Evolutionary conservation across 2,113 vertebrate species (phyloP), one percentile per base, ranked within the genome.

Genomic region (Raja brachyura): DNA sequence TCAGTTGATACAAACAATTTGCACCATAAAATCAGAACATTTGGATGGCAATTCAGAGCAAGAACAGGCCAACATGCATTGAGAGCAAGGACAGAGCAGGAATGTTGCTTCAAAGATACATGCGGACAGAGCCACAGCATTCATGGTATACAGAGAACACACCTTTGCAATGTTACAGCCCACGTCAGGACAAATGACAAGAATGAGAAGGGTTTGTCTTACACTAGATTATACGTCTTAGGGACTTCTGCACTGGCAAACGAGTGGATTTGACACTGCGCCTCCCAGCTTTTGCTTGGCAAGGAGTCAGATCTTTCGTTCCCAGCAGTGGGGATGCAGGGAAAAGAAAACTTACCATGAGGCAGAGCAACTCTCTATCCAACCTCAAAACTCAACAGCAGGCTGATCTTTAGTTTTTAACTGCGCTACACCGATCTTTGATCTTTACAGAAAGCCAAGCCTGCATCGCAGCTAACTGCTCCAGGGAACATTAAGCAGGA

Each of bases 141-240:
- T 95, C 96, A 97, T 95, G 97, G 95, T 94, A 95, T 95, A 96
- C 93, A 96, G 95, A 96, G 95, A 95, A 94, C 94, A 66, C 95
- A 39, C 88, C 48, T 10, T 22, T 79, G 33, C 77, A 95, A 76
- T 93, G 78, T 79, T 92, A 93, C 94, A 94, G 94, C 93, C 90
- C 61, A 16, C 95, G 94, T 70, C 74, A 96, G 94, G 97, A 97
- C 96, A 97, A 97, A 98, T 95, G 96, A 97, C 97, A 97, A 97
- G 94, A 95, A 97, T 96, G 96, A 97, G 96, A 96, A 96, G 96
- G 96, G 97, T 66, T 68, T 68, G 66, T 16, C 66, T 68, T 14
- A 9, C 66, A 68, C 66, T 68, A 68, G 1, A 16, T 13, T 68
- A 68, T 68, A 68, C 77, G 20, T 20, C 18, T 20, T 5, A 5